Evolutionary conservation across 2,113 vertebrate species (phyloP), one percentile per base, ranked within the genome.

Genomic region (Dromas ardeola): DNA sequence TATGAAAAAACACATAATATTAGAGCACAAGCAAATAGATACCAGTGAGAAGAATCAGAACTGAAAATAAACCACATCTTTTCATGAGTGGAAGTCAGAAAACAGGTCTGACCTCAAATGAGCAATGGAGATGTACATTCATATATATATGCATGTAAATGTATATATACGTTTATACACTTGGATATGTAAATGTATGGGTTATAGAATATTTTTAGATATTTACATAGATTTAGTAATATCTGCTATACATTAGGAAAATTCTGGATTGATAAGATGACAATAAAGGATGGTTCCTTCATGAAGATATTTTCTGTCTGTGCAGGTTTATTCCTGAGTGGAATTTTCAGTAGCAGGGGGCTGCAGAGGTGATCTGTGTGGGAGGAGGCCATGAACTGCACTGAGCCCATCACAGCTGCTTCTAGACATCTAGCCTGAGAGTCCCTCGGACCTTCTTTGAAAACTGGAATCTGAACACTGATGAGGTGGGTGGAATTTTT

Each of bases 381-480:
- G 21, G 40, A 50, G 10, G 27, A 50, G 32, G 32, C 19, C 49
- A 26, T 29, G 36, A 77, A 42, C 42, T 36, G 9, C 43, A 16
- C 78, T n/a, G 32, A 62, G 55, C 15, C 19, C 7, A 27, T 32
- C 62, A 20, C 14, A 10, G 32, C 49, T 36, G n/a, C n/a, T n/a
- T n/a, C n/a, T n/a, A n/a, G n/a, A 11, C 11, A 55, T 1, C 8
- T 27, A 19, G 23, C 6, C n/a, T 55, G 10, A 61, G 10, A 45
- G 12, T 27, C 26, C 25, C 47, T 72, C 66, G 69, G 43, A 72
- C 2, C 3, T 32, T 47, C 70, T 49, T 62, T 20, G 27, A 52
- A 95, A 76, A 52, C 6, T 3, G 11, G 1, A 2, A 20, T 26
- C 23, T 63, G 52, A 67, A 59, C 0, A 2, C 1, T 4, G 18